A percentile compares a stretch with the other conserved stretches of the same genome.
Conservation (phyloP, 1,140 invertebrate species). For the Trichonephila inaurata region DNA sequence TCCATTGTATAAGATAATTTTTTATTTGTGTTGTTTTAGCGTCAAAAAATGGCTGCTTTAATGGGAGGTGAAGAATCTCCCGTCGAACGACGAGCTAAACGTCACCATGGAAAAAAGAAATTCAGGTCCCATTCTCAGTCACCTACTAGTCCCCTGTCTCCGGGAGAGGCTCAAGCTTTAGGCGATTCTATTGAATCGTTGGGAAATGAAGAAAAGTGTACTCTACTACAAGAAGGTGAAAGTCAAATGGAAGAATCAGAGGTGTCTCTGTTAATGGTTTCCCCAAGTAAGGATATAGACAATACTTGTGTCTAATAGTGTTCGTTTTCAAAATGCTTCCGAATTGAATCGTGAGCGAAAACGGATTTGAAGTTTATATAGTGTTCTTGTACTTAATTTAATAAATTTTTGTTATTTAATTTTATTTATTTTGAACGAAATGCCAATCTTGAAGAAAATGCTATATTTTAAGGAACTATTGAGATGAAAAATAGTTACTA, state of each 20-base stretch:
- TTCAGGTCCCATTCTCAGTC: constrained; percentile 63
- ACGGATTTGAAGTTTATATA: too few species aligned
- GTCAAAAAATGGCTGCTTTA: constrained; percentile 5
- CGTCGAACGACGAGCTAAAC: constrained; percentile 49
- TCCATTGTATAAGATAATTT: neutral
- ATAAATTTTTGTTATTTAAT: too few species aligned
- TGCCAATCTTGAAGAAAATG: too few species aligned
- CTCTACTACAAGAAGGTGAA: constrained; percentile 61
- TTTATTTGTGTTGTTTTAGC: neutral
- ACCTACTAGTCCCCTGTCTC: constrained; percentile 47
- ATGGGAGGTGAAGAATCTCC: constrained; percentile 52
- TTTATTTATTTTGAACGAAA: too few species aligned
- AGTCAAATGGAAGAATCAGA: constrained; percentile 53
- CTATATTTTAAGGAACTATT: too few species aligned
- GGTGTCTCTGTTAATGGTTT: constrained; percentile 66
- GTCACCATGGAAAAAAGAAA: constrained; percentile 54
- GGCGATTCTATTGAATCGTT: constrained; percentile 66
- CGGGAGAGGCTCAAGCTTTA: neutral
- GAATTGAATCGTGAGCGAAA: too few species aligned
- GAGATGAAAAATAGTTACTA: too few species aligned
- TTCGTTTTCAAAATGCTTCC: neutral
- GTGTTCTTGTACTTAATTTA: too few species aligned
- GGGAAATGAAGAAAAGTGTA: constrained; percentile 58
- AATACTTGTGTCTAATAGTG: constrained; percentile 63
- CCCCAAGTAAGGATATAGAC: constrained; percentile 59